Evolutionary conservation across 2,797 vertebrate genomes (phyloP).

Genomic region (Bovichtus variegatus): DNA sequence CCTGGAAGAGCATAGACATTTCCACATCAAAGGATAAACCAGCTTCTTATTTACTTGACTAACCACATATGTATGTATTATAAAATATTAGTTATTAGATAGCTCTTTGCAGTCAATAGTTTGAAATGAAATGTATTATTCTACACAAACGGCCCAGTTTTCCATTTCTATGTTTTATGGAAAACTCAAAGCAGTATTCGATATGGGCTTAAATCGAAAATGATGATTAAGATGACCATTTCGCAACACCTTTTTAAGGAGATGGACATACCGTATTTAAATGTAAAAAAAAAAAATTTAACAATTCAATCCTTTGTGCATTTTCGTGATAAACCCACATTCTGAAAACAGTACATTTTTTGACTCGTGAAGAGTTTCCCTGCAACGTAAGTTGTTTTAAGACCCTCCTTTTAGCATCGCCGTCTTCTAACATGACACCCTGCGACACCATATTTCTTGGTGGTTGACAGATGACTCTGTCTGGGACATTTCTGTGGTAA

Average conservation of each 20-base stretch:
- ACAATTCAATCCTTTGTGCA: neutral
- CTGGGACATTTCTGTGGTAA: constrained; percentile 42
- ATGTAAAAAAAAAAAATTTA: neutral
- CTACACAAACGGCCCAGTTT: neutral
- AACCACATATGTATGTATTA: neutral
- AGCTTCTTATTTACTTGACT: neutral
- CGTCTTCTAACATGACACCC: constrained; percentile 24
- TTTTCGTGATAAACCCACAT: neutral
- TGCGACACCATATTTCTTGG: constrained; percentile 23
- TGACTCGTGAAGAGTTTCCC: neutral
- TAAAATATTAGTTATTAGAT: neutral
- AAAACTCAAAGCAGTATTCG: neutral
- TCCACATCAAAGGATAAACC: neutral
- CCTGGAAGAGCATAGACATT: constrained; percentile 8
- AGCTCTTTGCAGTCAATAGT: neutral
- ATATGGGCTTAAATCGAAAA: neutral
- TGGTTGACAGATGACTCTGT: constrained; percentile 36
- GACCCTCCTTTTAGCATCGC: neutral
- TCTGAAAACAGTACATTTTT: neutral
- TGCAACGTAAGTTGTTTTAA: constrained; percentile 19
- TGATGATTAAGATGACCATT: neutral
- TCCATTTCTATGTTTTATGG: neutral
- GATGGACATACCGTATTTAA: neutral
- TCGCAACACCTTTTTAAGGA: neutral
- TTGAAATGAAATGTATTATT: neutral